phyloP scores from a whole-genome alignment of 2,888 invertebrate genomes.

The Drosophila kokeensis region DNA sequence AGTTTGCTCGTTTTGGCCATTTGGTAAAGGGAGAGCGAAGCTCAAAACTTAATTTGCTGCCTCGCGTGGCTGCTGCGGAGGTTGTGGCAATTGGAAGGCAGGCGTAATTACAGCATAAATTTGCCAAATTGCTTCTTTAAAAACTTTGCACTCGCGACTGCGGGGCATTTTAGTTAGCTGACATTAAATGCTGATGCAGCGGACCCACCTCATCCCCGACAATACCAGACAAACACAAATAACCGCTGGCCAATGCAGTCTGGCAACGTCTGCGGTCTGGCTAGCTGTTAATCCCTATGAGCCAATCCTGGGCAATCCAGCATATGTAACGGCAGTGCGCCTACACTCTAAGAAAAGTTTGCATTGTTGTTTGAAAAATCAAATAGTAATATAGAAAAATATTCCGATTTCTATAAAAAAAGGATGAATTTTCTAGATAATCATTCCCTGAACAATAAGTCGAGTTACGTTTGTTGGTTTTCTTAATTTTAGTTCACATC shows the following conservation, averaged over 20 bases:
- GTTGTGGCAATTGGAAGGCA: neutral
- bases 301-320: slow-evolving; percentile 43
- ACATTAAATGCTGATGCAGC: slow-evolving; percentile 50
- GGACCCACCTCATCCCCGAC: neutral
- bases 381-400: neutral
- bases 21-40: slow-evolving; percentile 61
- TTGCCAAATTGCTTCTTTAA: slow-evolving; percentile 75
- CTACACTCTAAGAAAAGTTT: neutral
- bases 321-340: slow-evolving; percentile 35
- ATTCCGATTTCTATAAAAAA: neutral
- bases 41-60: slow-evolving; percentile 77
- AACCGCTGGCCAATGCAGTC: slow-evolving; percentile 7
- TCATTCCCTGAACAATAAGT: neutral
- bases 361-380: neutral
- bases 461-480: neutral
- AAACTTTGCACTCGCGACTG: slow-evolving; percentile 49
- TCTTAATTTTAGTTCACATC: neutral
- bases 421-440: neutral
- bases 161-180: slow-evolving; percentile 33
- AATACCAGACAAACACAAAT: neutral
- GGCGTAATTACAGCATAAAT: slow-evolving; percentile 73
- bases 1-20: slow-evolving; percentile 44
- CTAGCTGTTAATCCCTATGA: slow-evolving; percentile 51
- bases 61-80: slow-evolving; percentile 3
- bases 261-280: slow-evolving; percentile 46